These are phyloP conservation scores for Takifugu rubripes DNA, from an alignment of 2,797 vertebrate genomes.

Conservation along the genomic window DNA sequence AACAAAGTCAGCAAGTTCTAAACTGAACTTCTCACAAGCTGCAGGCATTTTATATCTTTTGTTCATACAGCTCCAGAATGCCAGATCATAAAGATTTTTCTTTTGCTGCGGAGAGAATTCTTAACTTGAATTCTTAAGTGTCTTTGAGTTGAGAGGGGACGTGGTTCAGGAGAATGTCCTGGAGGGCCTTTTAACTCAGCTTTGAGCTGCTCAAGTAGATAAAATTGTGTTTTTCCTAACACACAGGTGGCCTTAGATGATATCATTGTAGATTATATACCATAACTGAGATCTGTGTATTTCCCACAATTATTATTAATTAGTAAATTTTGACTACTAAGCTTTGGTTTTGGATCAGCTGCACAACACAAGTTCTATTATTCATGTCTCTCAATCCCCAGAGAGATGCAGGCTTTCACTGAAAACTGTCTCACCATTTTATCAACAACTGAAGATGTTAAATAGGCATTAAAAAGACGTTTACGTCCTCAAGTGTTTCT, in stretches of 20 bases:
- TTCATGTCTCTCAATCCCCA: slow-evolving; percentile 9
- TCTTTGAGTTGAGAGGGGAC: slow-evolving; percentile 10
- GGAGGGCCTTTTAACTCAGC: slow-evolving; percentile 8
- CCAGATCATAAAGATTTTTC: too few relatives aligned
- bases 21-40: slow-evolving; percentile 29
- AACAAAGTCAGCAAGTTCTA: slow-evolving; percentile 32
- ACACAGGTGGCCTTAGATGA: slow-evolving; percentile 1
- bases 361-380: slow-evolving; percentile 1
- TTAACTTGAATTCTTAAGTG: too few relatives aligned
- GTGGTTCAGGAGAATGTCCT: slow-evolving; percentile 16
- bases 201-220: slow-evolving; percentile 14
- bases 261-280: neutral
- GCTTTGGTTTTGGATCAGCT: slow-evolving; percentile 14
- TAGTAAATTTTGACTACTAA: slow-evolving; percentile 1
- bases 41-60: slow-evolving; percentile 8
- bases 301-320: neutral
- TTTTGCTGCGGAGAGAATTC: too few relatives aligned
- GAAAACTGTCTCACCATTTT: neutral
- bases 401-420: neutral
- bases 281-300: slow-evolving; percentile 4
- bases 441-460: slow-evolving; percentile 19
- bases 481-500: slow-evolving; percentile 2
- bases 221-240: neutral
- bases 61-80: neutral
- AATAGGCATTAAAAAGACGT: slow-evolving; percentile 22